These are phyloP conservation scores for Drosophila hydei DNA, from an alignment of 1,140 invertebrate genomes.

Conservation along the genomic window DNA sequence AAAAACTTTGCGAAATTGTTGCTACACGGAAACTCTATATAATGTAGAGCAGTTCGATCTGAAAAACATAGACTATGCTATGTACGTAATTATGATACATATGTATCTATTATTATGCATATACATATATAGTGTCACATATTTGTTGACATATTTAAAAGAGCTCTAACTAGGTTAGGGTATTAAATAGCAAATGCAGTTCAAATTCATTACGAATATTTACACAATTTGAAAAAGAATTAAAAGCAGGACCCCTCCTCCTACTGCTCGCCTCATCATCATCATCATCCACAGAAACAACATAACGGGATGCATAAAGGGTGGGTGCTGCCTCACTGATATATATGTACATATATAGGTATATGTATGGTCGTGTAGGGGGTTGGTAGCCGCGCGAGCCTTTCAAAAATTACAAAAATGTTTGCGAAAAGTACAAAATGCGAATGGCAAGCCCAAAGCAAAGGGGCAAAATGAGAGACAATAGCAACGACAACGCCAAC, in stretches of 20 bases:
- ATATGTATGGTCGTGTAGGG: conserved; percentile 9
- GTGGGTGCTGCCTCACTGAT: conserved; percentile 35
- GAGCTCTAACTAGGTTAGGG: neutral
- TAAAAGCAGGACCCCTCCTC: conserved; percentile 42
- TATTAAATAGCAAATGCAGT: conserved; percentile 12
- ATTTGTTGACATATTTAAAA: too few species aligned
- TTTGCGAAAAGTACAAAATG: conserved; percentile 73
- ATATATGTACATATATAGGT: neutral
- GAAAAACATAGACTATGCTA: too few species aligned
- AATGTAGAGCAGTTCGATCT: too few species aligned
- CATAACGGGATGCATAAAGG: conserved; percentile 42
- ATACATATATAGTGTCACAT: neutral
- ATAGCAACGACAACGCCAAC: conserved; percentile 50
- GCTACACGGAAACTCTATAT: too few species aligned
- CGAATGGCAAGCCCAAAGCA: conserved; percentile 71
- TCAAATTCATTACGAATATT: conserved; percentile 72
- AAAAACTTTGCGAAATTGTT: too few species aligned
- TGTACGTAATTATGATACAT: neutral
- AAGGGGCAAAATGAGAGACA: conserved; percentile 65
- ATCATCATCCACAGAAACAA: conserved; percentile 29
- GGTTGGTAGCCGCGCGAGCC: conserved; percentile 24
- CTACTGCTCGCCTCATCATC: neutral
- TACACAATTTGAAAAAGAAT: conserved; percentile 65
- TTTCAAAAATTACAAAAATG: conserved; percentile 68
- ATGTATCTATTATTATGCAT: neutral